phyloP scores from a whole-genome alignment of 37 sponge, comb jelly and placozoan species.

The Haliclona indistincta region DNA sequence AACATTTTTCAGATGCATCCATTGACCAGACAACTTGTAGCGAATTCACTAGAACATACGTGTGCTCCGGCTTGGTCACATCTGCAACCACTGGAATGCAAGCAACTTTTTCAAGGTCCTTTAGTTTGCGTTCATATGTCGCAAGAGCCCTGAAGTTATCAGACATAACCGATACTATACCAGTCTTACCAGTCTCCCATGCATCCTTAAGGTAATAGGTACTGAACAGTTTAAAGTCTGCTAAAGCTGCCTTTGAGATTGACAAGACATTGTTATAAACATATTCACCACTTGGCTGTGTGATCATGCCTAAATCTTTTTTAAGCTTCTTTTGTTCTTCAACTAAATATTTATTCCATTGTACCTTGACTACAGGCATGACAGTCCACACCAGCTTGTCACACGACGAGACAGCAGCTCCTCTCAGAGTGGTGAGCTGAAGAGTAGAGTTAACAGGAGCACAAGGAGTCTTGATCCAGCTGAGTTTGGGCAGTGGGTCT shows the following conservation, averaged over 20 bases:
- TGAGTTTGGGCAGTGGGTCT: neutral
- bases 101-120: no score
- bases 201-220: slow-evolving; percentile 5
- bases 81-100: slow-evolving; percentile 40
- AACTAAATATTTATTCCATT: neutral
- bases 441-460: neutral
- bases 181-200: neutral
- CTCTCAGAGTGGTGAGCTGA: neutral
- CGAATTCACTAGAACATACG: slow-evolving; percentile 47
- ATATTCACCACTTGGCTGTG: slow-evolving; percentile 9
- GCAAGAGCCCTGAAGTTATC: slow-evolving; percentile 8
- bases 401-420: neutral
- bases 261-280: slow-evolving; percentile 39
- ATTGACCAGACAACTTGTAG: slow-evolving; percentile 16
- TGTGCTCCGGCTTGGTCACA: neutral
- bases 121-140: neutral
- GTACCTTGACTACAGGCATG: slow-evolving; percentile 26
- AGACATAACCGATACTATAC: slow-evolving; percentile 5
- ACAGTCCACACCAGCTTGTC: slow-evolving; percentile 48
- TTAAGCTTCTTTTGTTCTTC: neutral
- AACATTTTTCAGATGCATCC: neutral
- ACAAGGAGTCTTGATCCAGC: slow-evolving; percentile 32
- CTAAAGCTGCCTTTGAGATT: slow-evolving; percentile 18
- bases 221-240: slow-evolving; percentile 14
- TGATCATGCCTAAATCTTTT: neutral